A percentile compares a stretch with the other conserved stretches of the same genome.
Conservation (phyloP, 2,113 vertebrate species). For the Labeo rohita region DNA sequence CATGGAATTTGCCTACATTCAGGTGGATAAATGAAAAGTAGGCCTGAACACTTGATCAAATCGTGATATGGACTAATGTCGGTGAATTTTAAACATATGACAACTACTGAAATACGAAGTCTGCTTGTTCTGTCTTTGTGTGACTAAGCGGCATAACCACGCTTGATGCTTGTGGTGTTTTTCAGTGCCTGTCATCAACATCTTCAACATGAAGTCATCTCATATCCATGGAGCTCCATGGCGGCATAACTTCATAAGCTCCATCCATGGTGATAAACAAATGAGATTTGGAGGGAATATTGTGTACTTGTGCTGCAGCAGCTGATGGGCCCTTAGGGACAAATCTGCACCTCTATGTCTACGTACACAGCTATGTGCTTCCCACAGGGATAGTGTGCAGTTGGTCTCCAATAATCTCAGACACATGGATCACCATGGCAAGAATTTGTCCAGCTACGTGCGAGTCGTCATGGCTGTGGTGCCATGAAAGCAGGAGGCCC, state of each 20-base stretch:
- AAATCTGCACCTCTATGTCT: slow-evolving; percentile 2
- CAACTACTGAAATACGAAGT: too few relatives aligned
- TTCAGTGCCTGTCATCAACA: too few relatives aligned
- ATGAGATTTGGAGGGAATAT: not conserved
- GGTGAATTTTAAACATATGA: too few relatives aligned
- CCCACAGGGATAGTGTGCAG: slow-evolving; percentile 23
- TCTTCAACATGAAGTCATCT: not conserved
- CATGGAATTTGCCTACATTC: not conserved
- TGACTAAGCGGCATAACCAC: too few relatives aligned
- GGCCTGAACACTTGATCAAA: not conserved
- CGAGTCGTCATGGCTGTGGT: slow-evolving; percentile 28
- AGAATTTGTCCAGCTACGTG: slow-evolving; percentile 33
- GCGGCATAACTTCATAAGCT: not conserved
- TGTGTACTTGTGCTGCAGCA: not conserved
- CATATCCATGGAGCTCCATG: not conserved
- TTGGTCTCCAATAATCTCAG: slow-evolving; percentile 42
- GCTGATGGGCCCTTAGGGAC: not conserved
- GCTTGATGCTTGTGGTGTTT: too few relatives aligned
- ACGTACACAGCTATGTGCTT: not conserved
- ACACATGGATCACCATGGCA: slow-evolving; percentile 26
- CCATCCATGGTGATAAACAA: not conserved
- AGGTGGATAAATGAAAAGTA: not conserved
- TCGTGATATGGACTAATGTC: not conserved
- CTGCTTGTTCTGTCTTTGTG: too few relatives aligned
- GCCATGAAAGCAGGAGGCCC: slow-evolving; percentile 20